phyloP scores from a whole-genome alignment of 2,797 vertebrate species.

The Sarcophilus harrisii region DNA sequence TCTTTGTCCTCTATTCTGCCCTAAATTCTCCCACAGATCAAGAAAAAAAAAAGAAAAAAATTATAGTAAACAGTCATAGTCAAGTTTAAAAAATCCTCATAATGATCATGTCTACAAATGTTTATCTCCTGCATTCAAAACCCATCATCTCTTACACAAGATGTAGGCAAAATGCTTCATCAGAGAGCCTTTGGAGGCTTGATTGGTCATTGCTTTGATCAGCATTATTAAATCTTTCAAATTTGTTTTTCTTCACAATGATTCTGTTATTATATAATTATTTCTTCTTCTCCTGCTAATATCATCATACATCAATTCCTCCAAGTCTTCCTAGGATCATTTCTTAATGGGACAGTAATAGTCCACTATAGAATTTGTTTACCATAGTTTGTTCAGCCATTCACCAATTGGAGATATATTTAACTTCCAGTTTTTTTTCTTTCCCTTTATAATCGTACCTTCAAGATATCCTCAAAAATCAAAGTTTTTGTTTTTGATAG shows the following conservation, averaged over 20 bases:
- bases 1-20: too few species aligned
- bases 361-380: not conserved
- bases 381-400: not conserved
- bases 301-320: not conserved
- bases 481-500: not conserved
- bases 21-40: too few species aligned
- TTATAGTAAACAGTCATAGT: not conserved
- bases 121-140: not conserved
- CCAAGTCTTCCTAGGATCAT: not conserved
- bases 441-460: not conserved
- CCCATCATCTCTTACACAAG: not conserved
- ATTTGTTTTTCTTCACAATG: not conserved
- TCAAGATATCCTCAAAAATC: not conserved
- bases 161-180: not conserved
- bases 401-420: not conserved
- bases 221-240: not conserved
- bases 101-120: not conserved
- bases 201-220: not conserved
- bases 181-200: not conserved
- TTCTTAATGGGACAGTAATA: not conserved
- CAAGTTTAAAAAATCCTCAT: not conserved
- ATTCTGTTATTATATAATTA: not conserved
- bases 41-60: not conserved
- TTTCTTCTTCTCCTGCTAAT: not conserved
- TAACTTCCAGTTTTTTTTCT: not conserved